phyloP scores from a whole-genome alignment of 2,113 vertebrate genomes.

The Phoxinus phoxinus region DNA sequence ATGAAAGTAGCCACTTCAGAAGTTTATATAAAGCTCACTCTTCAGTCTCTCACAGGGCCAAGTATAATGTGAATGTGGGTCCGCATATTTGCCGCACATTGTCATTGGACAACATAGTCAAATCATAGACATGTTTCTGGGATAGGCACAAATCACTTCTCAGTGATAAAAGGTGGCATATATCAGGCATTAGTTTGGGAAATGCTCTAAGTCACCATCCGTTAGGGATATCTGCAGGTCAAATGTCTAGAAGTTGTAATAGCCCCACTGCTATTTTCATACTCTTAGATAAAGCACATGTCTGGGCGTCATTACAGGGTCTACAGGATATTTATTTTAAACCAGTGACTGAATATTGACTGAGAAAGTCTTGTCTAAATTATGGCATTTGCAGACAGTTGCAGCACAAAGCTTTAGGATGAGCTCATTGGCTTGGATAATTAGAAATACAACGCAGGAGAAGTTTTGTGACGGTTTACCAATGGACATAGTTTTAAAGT shows the following conservation, averaged over 20 bases:
- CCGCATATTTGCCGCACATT: background rate
- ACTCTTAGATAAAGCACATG: background rate
- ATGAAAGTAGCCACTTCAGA: background rate
- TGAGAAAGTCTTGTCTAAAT: constrained; percentile 7
- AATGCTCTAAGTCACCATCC: background rate
- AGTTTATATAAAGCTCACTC: background rate
- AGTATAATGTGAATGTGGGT: background rate
- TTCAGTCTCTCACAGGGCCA: background rate
- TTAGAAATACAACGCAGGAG: background rate
- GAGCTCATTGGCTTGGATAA: constrained; percentile 3
- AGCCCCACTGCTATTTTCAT: background rate
- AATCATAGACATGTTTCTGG: background rate
- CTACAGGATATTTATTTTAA: background rate
- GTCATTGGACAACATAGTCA: background rate
- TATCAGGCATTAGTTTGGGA: background rate
- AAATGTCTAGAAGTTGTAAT: background rate
- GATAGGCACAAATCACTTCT: background rate
- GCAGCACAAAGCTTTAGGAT: background rate
- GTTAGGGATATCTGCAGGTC: background rate
- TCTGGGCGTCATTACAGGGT: background rate
- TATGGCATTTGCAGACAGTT: background rate
- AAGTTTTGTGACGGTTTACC: background rate
- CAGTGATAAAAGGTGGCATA: background rate
- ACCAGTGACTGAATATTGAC: constrained; percentile 2
- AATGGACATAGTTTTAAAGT: background rate